Evolutionary conservation across 1,140 invertebrate species (phyloP).

Genomic region (Drosophila repleta): DNA sequence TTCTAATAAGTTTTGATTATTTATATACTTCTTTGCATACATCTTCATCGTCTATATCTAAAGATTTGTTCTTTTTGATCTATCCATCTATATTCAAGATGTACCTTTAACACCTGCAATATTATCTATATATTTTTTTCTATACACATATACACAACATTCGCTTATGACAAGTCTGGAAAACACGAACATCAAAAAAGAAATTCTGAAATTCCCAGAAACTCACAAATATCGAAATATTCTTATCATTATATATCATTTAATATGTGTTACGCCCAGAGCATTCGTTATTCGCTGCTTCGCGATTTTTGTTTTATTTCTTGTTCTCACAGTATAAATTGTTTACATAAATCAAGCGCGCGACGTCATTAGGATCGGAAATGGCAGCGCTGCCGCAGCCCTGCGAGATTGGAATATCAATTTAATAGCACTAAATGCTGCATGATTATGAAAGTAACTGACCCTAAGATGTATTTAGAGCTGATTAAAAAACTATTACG

Average conservation of each 20-base stretch:
- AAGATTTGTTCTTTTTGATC: too few relatives aligned
- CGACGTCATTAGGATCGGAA: slow-evolving; percentile 51
- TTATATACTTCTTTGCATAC: too few relatives aligned
- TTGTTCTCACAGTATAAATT: slow-evolving; percentile 16
- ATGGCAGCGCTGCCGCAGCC: slow-evolving; percentile 28
- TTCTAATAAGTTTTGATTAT: too few relatives aligned
- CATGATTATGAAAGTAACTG: slow-evolving; percentile 34
- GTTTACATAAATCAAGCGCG: slow-evolving; percentile 44
- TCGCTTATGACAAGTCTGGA: not conserved
- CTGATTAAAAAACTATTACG: slow-evolving; percentile 10
- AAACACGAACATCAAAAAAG: not conserved
- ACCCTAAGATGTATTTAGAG: not conserved
- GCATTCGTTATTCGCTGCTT: slow-evolving; percentile 37
- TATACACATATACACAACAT: too few relatives aligned
- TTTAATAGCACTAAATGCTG: not conserved
- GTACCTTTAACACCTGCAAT: too few relatives aligned
- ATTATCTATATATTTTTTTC: too few relatives aligned
- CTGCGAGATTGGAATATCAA: slow-evolving; percentile 14
- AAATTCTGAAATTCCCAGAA: slow-evolving; percentile 16
- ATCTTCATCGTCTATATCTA: too few relatives aligned
- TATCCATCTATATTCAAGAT: too few relatives aligned
- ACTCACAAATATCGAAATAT: not conserved
- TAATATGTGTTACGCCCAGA: slow-evolving; percentile 25
- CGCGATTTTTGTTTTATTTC: not conserved
- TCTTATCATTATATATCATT: slow-evolving; percentile 14